Base-by-base conservation (phyloP, 1,140 invertebrate genomes). In the Monomorium pharaonis region DNA sequence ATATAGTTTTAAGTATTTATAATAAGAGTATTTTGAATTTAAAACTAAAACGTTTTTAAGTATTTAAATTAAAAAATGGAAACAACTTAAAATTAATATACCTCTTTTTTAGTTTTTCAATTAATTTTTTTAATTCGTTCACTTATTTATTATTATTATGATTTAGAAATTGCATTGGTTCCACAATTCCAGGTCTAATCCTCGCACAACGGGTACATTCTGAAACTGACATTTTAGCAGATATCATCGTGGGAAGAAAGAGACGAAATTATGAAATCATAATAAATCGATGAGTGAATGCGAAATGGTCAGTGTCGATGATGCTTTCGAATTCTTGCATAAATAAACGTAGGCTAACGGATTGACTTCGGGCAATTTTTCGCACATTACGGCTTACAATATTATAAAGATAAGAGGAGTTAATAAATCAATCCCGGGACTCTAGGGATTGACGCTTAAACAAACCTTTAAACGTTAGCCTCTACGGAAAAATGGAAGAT, bases 251-350 rank as follows among this genome's bases (percentile, higher is more conserved):
- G 24, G 37, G 42, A 47, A 77, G 30, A 54, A 67, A 67, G 9
- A n/a, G 18, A 54, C 10, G 18, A 44, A 69, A 37, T 80, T 69
- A 54, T 42, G 77, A 54, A 80, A 80, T 42, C 14, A 69, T 69
- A 69, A 56, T 80, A 42, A 80, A 80, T 80, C 47, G 77, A 80
- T 54, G 30, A 80, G 69, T n/a, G 44, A 69, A 18, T 80, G 12
- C 10, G 30, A 54, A 56, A 69, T 18, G 44, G 30, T 80, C 62
- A 67, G n/a, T 33, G 44, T 78, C 24, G 18, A 49, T 47, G 62
- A 24, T 54, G 63, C 62, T 80, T 80, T 37, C 44, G 6, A 49
- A 18, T 10, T 80, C 47, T 80, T 69, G 47, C 77, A 67, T 54
- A 80, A 80, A 67, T 54, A 80, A 80, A 69, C 49, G 14, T 69